A percentile compares a stretch with the other conserved stretches of the same genome.
Evolutionary conservation across 2,888 invertebrate species (phyloP).

Genomic region (Empis livida): DNA sequence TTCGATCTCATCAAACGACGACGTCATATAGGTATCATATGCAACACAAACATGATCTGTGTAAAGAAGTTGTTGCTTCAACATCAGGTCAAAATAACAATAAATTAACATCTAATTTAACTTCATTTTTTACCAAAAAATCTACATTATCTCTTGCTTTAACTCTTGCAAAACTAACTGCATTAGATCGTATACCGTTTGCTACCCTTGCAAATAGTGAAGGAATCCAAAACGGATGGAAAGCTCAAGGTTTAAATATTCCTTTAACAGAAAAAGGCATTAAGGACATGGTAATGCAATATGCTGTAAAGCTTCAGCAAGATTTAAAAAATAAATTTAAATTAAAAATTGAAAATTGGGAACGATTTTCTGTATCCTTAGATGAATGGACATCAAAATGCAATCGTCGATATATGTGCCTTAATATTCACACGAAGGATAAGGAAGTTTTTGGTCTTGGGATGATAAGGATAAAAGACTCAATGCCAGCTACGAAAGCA

Average conservation of each 20-base stretch:
- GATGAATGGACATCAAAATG: too few species aligned
- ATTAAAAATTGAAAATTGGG: background rate
- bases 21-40: slow-evolving; percentile 1
- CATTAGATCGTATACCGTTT: background rate
- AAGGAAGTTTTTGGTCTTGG: background rate
- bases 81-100: background rate
- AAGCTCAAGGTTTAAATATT: background rate
- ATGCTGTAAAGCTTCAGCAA: background rate
- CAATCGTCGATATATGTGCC: too few species aligned
- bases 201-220: background rate
- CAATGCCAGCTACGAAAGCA: background rate
- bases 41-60: slow-evolving; percentile 1
- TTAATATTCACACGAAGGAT: too few species aligned
- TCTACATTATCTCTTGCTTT: background rate
- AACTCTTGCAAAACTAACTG: background rate
- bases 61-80: background rate
- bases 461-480: background rate
- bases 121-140: too few species aligned
- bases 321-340: background rate
- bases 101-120: too few species aligned
- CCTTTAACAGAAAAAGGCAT: background rate
- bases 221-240: background rate
- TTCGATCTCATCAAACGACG: background rate
- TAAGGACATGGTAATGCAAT: background rate
- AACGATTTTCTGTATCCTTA: background rate